These are phyloP conservation scores for Polylopha cassiicola DNA, from an alignment of 2,888 invertebrate species.

Conservation along the genomic window DNA sequence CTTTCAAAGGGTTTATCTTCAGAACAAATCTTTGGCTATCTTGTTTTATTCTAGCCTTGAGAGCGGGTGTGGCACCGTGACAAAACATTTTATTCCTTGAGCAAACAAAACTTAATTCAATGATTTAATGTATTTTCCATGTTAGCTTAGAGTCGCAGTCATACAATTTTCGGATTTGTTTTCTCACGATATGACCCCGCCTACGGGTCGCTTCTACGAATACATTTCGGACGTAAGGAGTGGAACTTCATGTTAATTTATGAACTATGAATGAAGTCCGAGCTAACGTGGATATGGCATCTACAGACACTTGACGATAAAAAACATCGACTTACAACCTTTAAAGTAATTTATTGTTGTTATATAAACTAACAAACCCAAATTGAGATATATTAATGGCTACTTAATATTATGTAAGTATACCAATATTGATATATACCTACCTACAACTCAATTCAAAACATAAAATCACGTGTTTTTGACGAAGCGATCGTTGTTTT, in stretches of 20 bases:
- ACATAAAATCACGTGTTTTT: too few relatives aligned
- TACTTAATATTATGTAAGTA: too few relatives aligned
- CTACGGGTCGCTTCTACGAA: slow-evolving; percentile 59
- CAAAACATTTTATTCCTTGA: slow-evolving; percentile 15
- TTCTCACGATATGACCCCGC: slow-evolving; percentile 64
- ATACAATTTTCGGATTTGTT: slow-evolving; percentile 55
- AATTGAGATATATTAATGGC: too few relatives aligned
- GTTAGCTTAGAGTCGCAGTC: slow-evolving; percentile 39
- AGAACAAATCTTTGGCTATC: slow-evolving; percentile 47
- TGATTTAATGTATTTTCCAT: slow-evolving; percentile 22
- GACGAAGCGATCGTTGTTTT: too few relatives aligned
- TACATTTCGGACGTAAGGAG: slow-evolving; percentile 56
- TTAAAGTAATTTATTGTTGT: too few relatives aligned
- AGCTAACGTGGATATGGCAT: slow-evolving; percentile 41
- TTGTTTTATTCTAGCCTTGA: slow-evolving; percentile 34
- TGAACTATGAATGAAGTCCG: slow-evolving; percentile 48
- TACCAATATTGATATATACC: too few relatives aligned
- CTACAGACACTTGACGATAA: too few relatives aligned
- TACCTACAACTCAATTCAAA: too few relatives aligned
- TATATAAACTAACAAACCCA: too few relatives aligned
- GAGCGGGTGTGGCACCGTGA: slow-evolving; percentile 8
- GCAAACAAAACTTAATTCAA: slow-evolving; percentile 18
- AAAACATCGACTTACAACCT: too few relatives aligned
- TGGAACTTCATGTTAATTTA: slow-evolving; percentile 57
- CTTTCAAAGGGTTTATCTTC: slow-evolving; percentile 53